Base-by-base conservation (phyloP, 2,797 vertebrate genomes). In the Borostomias antarcticus region DNA sequence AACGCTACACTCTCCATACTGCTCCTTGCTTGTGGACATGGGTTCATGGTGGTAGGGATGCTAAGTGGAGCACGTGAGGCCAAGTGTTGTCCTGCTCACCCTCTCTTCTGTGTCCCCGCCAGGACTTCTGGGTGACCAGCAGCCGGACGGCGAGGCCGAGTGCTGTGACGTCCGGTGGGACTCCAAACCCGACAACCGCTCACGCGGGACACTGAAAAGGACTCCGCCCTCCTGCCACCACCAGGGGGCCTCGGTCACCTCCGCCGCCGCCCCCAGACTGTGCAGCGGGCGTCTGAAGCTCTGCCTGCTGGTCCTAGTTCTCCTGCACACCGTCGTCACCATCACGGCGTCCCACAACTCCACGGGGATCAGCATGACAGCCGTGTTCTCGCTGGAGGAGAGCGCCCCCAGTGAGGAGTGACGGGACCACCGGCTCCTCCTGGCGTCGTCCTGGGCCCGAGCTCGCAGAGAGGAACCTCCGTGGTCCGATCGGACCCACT, bases 271-370 rank as follows among this genome's bases (percentile, higher is more conserved):
- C 17, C 21, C 72, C 3, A 87, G 85, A 83, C 86, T 87, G 71
- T 89, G 86, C 76, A 85, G 84, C 52, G 88, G 86, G 76, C 85
- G 85, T 17, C 88, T 90, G 86, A 90, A 90, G 85, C 85, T 91
- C 83, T 90, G 89, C 83, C 87, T 91, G 83, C 83, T 91, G 77
- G 89, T 82, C 61, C 88, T 91, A 4, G 87, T 89, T 72, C 88
- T 91, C 75, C 85, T 91, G 80, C 89, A 91, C 81, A 89, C 89
- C 74, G 89, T 88, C 73, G 89, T 88, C 86, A 88, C 89, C 81
- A 81, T 89, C 81, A 88, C 89, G 25, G 80, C 78, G 83, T 90
- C 86, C 69, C 86, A 90, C 69, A 88, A 89, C 61, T 83, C 88
- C 10, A 87, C 89, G 17, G 78, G 83, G 79, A 79, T 80, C 37